Evolutionary conservation across 2,113 vertebrate species (phyloP).

Genomic region (Ramphastos sulfuratus): DNA sequence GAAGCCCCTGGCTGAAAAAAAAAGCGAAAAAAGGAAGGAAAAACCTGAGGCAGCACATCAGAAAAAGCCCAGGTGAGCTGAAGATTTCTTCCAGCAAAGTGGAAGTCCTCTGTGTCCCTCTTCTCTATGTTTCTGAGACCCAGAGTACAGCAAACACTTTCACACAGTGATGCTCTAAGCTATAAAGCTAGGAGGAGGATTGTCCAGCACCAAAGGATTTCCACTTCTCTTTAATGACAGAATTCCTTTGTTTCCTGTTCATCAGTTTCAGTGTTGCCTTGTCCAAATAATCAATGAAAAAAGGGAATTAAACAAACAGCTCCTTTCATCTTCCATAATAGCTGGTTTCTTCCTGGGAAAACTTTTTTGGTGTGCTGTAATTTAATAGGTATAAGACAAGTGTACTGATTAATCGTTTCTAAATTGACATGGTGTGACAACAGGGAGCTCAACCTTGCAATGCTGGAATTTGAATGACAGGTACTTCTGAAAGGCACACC

Average conservation of each 20-base stretch:
- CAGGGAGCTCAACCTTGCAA: conserved; percentile 56
- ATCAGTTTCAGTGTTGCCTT: background rate
- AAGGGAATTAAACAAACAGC: conserved; percentile 39
- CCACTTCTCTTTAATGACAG: background rate
- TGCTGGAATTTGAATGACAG: conserved; percentile 69
- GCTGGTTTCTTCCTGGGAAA: conserved; percentile 52
- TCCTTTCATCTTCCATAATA: conserved; percentile 53
- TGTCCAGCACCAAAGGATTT: background rate
- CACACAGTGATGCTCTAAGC: background rate
- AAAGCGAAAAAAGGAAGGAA: background rate
- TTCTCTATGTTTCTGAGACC: background rate
- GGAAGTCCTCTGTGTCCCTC: background rate
- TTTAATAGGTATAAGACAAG: conserved; percentile 69
- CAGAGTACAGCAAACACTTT: background rate
- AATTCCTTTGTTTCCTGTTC: conserved; percentile 38
- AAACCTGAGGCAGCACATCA: background rate
- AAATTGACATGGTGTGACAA: conserved; percentile 65
- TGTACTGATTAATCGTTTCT: conserved; percentile 63
- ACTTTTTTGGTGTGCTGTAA: conserved; percentile 47
- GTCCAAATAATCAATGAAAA: conserved; percentile 28
- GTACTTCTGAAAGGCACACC: conserved; percentile 36
- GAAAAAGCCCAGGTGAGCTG: background rate
- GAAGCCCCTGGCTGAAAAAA: background rate
- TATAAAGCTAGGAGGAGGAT: background rate
- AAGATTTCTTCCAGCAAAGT: background rate